Base-by-base conservation (phyloP, 2,888 invertebrate genomes). In the Acrobasis suavella region DNA sequence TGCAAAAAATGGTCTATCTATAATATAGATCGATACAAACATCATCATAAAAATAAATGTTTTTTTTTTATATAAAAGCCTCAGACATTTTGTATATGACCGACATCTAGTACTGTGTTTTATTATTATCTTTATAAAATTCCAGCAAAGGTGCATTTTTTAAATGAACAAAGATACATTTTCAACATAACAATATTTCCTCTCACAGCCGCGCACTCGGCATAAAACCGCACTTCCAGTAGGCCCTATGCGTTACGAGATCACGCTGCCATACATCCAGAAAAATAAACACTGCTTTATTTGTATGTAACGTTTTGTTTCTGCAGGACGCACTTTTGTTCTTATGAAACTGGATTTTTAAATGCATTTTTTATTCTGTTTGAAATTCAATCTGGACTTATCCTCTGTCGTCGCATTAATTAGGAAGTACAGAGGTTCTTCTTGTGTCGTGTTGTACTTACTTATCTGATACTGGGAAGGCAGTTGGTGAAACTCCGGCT, bases 191-290 rank as follows among this genome's bases (percentile, higher is more conserved):
- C 42, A 56, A 56, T 56, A 56, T 56, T 56, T 56, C 56, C 39
- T 17, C 17, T 56, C 16, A 22, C 42, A 46, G 22, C 55, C 15
- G 55, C 10, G 37, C 50, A 50, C 50, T 59, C 50, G 51, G 58
- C 42, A 82, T 81, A 83, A 83, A 82, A 71, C 69, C 71, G 74
- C 74, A 72, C 75, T 67, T 62, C 67, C 70, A 66, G 74, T 74
- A 56, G 69, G 71, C 68, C 73, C 74, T 50, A 76, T 77, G 77
- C 75, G 69, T 81, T 82, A 81, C 76, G 83, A 81, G 73, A 73
- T 65, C 72, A 9, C 42, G 22, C 63, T 42, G 62, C 64, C 56
- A 65, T 69, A 69, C 65, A 70, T 72, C 65, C 65, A 59, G 50
- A 59, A 59, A 59, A 59, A 50, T 59, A 59, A 59, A 50, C 59